Percentiles rank a stretch among this genome's conserved stretches.
These are phyloP conservation scores for Lepidonotus clava DNA, from an alignment of 2,888 invertebrate genomes.

Conservation along the genomic window DNA sequence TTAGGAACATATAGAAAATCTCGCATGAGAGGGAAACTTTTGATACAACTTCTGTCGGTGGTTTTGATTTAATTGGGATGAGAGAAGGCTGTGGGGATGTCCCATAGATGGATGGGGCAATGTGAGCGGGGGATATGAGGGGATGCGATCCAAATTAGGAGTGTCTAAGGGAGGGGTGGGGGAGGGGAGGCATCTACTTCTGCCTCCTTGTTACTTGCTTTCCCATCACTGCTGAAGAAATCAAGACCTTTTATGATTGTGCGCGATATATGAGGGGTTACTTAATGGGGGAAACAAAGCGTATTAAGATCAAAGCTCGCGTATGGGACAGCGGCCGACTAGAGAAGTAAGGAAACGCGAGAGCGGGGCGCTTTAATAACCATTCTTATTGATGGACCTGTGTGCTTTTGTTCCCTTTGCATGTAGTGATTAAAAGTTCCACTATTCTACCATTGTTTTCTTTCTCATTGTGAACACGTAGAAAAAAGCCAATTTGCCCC, in stretches of 20 bases:
- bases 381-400: constrained; percentile 29
- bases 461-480: not conserved
- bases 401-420: not conserved
- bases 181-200: too few species aligned
- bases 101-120: too few species aligned
- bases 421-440: constrained; percentile 35
- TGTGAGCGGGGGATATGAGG: not conserved
- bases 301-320: constrained; percentile 20
- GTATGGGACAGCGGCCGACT: not conserved
- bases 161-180: too few species aligned
- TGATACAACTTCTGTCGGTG: not conserved
- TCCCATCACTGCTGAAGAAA: not conserved
- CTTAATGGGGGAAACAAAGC: constrained; percentile 18
- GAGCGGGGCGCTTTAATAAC: not conserved
- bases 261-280: not conserved
- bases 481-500: not conserved
- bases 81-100: too few species aligned
- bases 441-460: not conserved
- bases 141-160: not conserved
- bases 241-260: constrained; percentile 17
- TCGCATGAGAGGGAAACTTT: not conserved
- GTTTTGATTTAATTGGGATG: constrained; percentile 9
- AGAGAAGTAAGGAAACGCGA: constrained; percentile 4
- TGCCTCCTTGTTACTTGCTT: not conserved
- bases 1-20: not conserved